Conservation (phyloP, 1,140 invertebrate species). For the Cydia amplana region DNA sequence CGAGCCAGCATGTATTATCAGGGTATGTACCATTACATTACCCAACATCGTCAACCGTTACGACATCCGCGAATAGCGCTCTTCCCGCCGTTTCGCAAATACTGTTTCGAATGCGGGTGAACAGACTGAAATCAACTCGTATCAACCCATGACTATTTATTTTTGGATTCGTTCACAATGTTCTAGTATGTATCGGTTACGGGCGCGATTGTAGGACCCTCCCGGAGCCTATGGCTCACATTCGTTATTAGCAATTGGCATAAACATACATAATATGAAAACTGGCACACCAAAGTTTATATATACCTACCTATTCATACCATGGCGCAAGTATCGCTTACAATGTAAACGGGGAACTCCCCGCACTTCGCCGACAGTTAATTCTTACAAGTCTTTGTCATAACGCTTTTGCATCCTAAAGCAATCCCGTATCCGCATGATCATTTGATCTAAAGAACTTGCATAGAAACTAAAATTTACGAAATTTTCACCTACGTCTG, state of each 20-base stretch:
- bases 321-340: too few species aligned
- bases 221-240: neutral
- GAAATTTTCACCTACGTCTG: neutral
- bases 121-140: slow-evolving; percentile 10
- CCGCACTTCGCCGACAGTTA: too few species aligned
- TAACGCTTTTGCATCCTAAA: neutral
- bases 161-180: neutral
- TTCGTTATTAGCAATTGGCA: neutral
- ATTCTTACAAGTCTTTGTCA: too few species aligned
- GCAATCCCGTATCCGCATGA: neutral
- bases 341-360: too few species aligned
- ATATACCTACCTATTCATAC: too few species aligned
- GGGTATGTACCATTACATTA: neutral
- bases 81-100: slow-evolving; percentile 26
- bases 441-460: neutral
- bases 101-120: slow-evolving; percentile 25
- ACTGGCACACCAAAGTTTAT: too few species aligned
- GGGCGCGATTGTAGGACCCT: too few species aligned
- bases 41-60: slow-evolving; percentile 1
- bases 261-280: too few species aligned
- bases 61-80: slow-evolving; percentile 11
- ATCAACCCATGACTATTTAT: slow-evolving; percentile 20
- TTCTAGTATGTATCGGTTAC: neutral
- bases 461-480: neutral
- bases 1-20: neutral